Percentiles rank a stretch among this genome's conserved stretches.
These are phyloP conservation scores for Chymomyza fuscimana DNA, from an alignment of 2,888 invertebrate genomes.

Conservation along the genomic window DNA sequence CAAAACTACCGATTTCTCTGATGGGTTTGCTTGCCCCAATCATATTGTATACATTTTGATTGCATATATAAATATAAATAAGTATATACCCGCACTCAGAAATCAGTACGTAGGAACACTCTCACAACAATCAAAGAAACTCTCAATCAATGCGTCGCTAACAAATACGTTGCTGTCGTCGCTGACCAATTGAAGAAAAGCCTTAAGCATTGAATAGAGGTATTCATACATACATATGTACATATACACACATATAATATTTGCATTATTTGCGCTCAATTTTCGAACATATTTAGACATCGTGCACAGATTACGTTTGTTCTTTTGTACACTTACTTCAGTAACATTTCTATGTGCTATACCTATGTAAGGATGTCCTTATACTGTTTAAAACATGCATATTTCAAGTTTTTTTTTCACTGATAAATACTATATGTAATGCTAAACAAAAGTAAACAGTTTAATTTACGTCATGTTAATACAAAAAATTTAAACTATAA, in stretches of 20 bases:
- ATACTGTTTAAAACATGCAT: no score
- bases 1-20: slow-evolving; percentile 35
- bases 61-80: background rate
- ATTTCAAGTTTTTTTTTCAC: no score
- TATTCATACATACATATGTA: background rate
- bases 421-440: no score
- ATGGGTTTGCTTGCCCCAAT: slow-evolving; percentile 36
- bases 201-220: slow-evolving; percentile 44
- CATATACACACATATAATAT: background rate
- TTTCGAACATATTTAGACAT: background rate
- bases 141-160: slow-evolving; percentile 69
- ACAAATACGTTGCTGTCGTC: slow-evolving; percentile 47
- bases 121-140: slow-evolving; percentile 60
- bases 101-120: background rate
- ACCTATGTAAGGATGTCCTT: no score
- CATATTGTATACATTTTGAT: background rate
- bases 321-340: no score
- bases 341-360: no score
- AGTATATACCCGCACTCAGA: slow-evolving; percentile 16
- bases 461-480: no score
- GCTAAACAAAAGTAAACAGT: no score
- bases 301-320: no score
- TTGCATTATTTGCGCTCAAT: background rate
- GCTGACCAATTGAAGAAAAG: slow-evolving; percentile 59
- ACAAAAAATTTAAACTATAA: no score